A percentile compares a stretch with the other conserved stretches of the same genome.
phyloP scores from a whole-genome alignment of 2,113 vertebrate species.

The Cebidichthys violaceus region DNA sequence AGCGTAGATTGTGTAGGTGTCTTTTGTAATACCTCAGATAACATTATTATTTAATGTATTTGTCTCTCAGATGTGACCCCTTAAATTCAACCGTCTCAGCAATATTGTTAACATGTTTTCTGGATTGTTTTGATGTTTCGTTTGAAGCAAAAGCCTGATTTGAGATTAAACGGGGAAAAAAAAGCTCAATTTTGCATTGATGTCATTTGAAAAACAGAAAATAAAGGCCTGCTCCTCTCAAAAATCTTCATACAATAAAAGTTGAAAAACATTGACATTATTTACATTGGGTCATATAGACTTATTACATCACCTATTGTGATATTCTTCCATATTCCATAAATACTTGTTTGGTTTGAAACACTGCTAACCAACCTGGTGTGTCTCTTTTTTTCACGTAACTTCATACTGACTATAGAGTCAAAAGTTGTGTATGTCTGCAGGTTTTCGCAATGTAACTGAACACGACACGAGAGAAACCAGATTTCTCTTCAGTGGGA shows the following conservation, averaged over 20 bases:
- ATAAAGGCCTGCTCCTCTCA: neutral
- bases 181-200: neutral
- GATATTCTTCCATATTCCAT: neutral
- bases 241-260: neutral
- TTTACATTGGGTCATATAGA: neutral
- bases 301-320: neutral
- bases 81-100: neutral
- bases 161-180: neutral
- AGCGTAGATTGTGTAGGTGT: neutral
- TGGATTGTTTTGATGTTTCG: neutral
- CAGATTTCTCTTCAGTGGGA: neutral
- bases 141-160: neutral
- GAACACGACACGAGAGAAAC: neutral
- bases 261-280: neutral
- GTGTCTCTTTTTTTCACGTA: neutral
- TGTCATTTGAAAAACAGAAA: neutral
- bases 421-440: neutral
- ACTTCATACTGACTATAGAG: neutral
- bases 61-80: neutral
- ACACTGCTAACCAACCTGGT: neutral
- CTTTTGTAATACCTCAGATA: neutral
- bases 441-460: neutral
- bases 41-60: neutral
- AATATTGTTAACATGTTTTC: neutral
- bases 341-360: neutral